Conservation (phyloP, 2,113 vertebrate genomes). For the Hemiscyllium ocellatum region DNA sequence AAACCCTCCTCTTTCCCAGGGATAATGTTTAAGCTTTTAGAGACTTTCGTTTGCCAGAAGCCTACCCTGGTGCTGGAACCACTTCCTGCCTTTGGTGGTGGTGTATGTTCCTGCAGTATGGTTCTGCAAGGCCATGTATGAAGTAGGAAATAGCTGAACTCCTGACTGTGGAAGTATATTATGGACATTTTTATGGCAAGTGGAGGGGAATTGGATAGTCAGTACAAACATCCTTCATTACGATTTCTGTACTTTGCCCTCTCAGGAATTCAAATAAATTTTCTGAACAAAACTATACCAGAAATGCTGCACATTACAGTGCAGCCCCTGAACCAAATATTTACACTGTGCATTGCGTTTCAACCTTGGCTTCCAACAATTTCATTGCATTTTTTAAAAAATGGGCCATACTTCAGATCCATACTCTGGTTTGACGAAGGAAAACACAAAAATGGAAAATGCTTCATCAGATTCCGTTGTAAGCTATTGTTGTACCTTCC, state of each 20-base stretch:
- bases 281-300: neutral
- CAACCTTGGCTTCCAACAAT: neutral
- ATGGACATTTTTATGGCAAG: neutral
- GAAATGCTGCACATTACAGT: neutral
- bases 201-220: neutral
- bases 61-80: neutral
- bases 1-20: neutral
- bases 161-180: neutral
- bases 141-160: neutral
- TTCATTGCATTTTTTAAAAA: neutral
- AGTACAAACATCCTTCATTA: too few species aligned
- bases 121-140: neutral
- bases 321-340: neutral
- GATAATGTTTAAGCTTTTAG: neutral
- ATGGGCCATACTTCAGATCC: slow-evolving; percentile 6
- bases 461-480: slow-evolving; percentile 2
- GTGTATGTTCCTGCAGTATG: neutral
- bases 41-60: neutral
- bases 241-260: neutral
- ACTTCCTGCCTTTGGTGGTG: too few species aligned
- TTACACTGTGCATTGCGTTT: neutral
- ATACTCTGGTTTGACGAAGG: too few species aligned
- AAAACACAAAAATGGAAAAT: neutral
- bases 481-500: slow-evolving; percentile 34
- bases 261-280: neutral